Evolutionary conservation across 2,888 invertebrate genomes (phyloP).

Genomic region (Brachycybe producta): DNA sequence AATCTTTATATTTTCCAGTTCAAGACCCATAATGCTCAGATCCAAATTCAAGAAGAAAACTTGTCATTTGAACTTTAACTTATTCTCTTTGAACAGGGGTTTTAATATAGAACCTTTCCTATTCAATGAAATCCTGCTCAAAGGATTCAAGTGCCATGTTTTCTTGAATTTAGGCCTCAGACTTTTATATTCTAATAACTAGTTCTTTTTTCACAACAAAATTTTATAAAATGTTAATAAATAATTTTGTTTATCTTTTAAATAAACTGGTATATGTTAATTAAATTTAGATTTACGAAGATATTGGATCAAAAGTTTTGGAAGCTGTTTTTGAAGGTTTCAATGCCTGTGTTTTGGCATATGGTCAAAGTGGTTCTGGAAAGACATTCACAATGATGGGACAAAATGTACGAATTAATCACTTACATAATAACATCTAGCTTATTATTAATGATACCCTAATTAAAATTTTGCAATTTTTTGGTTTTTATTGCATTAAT

Average conservation of each 20-base stretch:
- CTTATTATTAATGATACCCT: background rate
- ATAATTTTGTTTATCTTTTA: constrained; percentile 9
- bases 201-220: no score
- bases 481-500: constrained; percentile 18
- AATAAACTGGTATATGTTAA: constrained; percentile 16
- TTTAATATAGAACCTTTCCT: no score
- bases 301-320: constrained; percentile 50
- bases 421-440: no score
- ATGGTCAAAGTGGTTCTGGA: constrained; percentile 81
- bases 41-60: no score
- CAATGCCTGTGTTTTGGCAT: constrained; percentile 82
- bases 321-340: constrained; percentile 52
- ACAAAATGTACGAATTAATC: constrained; percentile 39
- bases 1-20: no score
- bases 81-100: no score
- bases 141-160: no score
- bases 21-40: no score
- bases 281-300: constrained; percentile 50
- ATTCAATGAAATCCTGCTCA: no score
- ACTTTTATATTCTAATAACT: no score
- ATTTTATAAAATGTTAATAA: constrained; percentile 32
- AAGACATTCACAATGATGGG: constrained; percentile 89
- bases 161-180: no score
- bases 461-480: background rate
- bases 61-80: no score